These are phyloP conservation scores for Cephus cinctus DNA, from an alignment of 1,140 invertebrate species.

Conservation along the genomic window DNA sequence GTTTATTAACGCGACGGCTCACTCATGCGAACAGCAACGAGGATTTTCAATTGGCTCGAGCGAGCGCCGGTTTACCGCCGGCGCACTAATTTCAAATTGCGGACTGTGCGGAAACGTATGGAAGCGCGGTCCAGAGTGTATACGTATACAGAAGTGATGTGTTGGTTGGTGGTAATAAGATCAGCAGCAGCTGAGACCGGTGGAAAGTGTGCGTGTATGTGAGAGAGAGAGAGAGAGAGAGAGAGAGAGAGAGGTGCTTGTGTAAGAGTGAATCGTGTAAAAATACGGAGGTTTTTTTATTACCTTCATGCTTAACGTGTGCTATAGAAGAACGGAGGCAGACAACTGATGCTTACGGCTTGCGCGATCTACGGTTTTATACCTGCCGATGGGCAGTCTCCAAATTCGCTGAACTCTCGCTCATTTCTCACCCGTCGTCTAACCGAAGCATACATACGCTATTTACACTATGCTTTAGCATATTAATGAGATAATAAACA, in stretches of 20 bases:
- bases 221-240: not conserved
- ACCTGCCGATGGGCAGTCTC: constrained; percentile 19
- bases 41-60: too few relatives aligned
- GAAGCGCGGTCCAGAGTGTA: not conserved
- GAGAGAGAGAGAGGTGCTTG: not conserved
- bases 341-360: constrained; percentile 29
- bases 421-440: constrained; percentile 4
- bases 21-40: too few relatives aligned
- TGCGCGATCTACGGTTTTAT: constrained; percentile 31
- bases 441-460: constrained; percentile 8
- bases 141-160: not conserved
- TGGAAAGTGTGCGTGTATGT: not conserved
- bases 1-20: too few relatives aligned
- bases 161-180: not conserved
- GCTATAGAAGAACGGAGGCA: constrained; percentile 19
- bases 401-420: constrained; percentile 23
- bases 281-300: constrained; percentile 9
- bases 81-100: too few relatives aligned
- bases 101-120: not conserved
- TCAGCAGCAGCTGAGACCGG: not conserved
- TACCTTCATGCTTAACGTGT: constrained; percentile 36
- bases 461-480: constrained; percentile 16
- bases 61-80: too few relatives aligned
- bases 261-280: not conserved
- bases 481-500: constrained; percentile 24